Percentiles rank a stretch among this genome's conserved stretches.
Conservation (phyloP, 2,888 invertebrate genomes). For the Chesias legatella region DNA sequence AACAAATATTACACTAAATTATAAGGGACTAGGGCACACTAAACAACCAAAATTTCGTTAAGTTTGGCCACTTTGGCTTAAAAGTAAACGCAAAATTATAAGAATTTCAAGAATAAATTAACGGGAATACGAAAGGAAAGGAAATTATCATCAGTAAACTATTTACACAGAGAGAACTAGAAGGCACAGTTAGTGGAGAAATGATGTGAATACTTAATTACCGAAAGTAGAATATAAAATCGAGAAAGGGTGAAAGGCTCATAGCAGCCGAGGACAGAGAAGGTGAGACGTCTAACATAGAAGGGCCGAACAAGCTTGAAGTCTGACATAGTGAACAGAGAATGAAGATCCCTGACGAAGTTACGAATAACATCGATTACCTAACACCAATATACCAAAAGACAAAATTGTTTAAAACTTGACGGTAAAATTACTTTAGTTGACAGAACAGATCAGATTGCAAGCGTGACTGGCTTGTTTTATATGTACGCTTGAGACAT, state of each 20-base stretch:
- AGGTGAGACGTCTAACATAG: constrained; percentile 2
- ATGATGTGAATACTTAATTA: constrained; percentile 33
- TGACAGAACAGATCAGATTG: constrained; percentile 54
- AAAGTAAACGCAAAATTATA: constrained; percentile 21
- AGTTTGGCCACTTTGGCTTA: constrained; percentile 39
- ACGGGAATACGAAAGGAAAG: constrained; percentile 20
- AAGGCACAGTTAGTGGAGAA: constrained; percentile 73
- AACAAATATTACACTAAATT: constrained; percentile 41
- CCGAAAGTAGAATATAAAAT: constrained; percentile 4
- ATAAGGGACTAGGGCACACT: constrained; percentile 49
- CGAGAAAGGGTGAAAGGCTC: neutral
- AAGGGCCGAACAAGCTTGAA: constrained; percentile 11
- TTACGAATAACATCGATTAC: constrained; percentile 42
- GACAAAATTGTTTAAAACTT: constrained; percentile 43
- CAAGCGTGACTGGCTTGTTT: constrained; percentile 5
- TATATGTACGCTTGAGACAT: constrained; percentile 5
- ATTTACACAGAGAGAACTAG: constrained; percentile 69
- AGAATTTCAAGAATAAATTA: constrained; percentile 11
- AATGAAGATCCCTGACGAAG: constrained; percentile 41
- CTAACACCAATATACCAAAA: constrained; percentile 49
- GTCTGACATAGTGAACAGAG: constrained; percentile 14
- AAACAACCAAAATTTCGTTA: constrained; percentile 36
- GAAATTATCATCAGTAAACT: constrained; percentile 40
- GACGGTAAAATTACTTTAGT: constrained; percentile 50
- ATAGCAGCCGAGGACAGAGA: neutral